Evolutionary conservation across 1,140 invertebrate genomes (phyloP).

Genomic region (Macrosteles quadrilineatus): DNA sequence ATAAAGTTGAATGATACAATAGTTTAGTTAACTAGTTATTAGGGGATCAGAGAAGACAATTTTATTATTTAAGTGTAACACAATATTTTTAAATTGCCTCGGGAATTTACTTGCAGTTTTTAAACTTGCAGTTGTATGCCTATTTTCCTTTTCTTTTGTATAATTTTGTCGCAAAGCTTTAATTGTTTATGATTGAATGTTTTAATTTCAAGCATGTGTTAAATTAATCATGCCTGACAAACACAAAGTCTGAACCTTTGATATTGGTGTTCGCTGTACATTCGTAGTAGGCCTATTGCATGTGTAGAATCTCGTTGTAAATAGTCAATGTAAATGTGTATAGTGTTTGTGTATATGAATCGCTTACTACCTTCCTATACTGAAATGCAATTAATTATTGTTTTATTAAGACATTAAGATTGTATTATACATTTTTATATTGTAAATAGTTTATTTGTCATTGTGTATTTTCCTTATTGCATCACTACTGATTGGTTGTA

Average conservation of each 20-base stretch:
- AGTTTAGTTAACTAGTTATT: no score
- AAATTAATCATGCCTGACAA: background rate
- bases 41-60: no score
- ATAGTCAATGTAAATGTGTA: slow-evolving; percentile 11
- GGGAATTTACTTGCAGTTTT: no score
- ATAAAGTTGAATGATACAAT: no score
- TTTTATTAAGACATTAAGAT: background rate
- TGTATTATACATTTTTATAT: background rate
- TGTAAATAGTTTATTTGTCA: slow-evolving; percentile 1
- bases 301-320: background rate
- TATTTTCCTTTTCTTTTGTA: no score
- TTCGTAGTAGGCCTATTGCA: background rate
- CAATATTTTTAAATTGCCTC: no score
- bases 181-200: no score
- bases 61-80: no score
- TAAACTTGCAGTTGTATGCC: no score
- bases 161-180: no score
- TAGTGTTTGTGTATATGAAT: background rate
- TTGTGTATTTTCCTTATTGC: background rate
- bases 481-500: slow-evolving; percentile 12
- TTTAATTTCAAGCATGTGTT: no score
- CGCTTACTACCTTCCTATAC: background rate
- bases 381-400: background rate
- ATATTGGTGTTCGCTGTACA: background rate
- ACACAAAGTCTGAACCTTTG: slow-evolving; percentile 16